These are phyloP conservation scores for Gambelia wislizenii DNA, from an alignment of 2,797 vertebrate species.

Conservation along the genomic window DNA sequence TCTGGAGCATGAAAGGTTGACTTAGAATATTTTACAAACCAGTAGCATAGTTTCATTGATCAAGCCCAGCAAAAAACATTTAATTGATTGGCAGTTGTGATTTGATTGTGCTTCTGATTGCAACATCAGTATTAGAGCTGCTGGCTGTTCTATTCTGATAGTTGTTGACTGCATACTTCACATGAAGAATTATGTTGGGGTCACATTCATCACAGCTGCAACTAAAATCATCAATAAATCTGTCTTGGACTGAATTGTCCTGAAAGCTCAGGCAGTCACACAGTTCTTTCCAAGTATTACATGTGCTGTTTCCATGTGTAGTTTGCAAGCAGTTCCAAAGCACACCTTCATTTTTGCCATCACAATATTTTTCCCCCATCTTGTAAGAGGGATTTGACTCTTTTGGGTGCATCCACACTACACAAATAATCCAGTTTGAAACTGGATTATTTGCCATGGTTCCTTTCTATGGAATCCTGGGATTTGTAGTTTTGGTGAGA, in stretches of 20 bases:
- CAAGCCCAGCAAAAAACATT: not conserved
- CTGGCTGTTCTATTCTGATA: not conserved
- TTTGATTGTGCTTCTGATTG: not conserved
- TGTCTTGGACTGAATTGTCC: not conserved
- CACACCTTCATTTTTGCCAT: not conserved
- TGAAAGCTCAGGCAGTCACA: not conserved
- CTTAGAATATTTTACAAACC: not conserved
- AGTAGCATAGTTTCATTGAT: not conserved
- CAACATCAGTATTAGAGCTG: not conserved
- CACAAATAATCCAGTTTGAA: too few relatives aligned
- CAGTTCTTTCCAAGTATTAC: not conserved
- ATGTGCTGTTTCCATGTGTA: not conserved
- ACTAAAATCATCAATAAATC: not conserved
- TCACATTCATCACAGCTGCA: not conserved
- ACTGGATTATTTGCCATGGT: too few relatives aligned
- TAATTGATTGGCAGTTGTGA: not conserved
- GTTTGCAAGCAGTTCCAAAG: not conserved
- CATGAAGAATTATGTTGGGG: not conserved
- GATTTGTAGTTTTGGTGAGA: too few relatives aligned
- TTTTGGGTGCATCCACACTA: too few relatives aligned
- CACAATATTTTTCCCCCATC: not conserved
- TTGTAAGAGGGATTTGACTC: not conserved
- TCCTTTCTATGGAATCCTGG: too few relatives aligned
- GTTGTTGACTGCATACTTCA: not conserved
- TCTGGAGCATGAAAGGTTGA: not conserved